Evolutionary conservation across 92 coral and sea anemone species (phyloP), one percentile per base, ranked within the genome.

Genomic region (Diadumene lineata): DNA sequence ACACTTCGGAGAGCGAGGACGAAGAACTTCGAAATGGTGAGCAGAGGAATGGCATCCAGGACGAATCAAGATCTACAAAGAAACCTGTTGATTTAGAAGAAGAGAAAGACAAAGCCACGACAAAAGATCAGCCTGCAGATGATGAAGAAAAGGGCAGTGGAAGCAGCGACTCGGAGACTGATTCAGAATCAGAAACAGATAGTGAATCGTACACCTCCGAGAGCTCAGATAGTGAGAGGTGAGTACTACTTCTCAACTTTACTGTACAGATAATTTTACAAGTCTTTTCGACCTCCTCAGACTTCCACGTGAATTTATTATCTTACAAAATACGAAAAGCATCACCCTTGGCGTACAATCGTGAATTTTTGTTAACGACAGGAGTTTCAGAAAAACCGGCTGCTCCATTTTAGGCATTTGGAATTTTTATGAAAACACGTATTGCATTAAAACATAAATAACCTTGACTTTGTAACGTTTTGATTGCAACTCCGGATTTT

Each of bases 141-240:
- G 79, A 74, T 15, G 82, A 69, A 3, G 75, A 64, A 33, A 13
- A 31, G 11, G 7, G 46, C 66, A 24, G 22, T 56, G 66, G 77
- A 31, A 72, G 77, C 77, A 72, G 77, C 66, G 77, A 72, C 57
- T 72, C 77, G 48, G 81, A 55, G 27, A 62, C 67, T 24, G 84
- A 70, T 16, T 70, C 84, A 28, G 84, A 79, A 21, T 70, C 84
- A 60, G 84, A 79, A 57, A 70, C 84, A 72, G 84, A 79, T 25
- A 70, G 77, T 32, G 84, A 48, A 22, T 60, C 77, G 15, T 50
- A 63, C 43, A 29, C 84, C 13, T 60, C 77, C 11, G 84, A 79
- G 64, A 62, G 69, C 46, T 57, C 63, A 13, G 84, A 79, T 60
- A 72, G 78, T 69, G 84, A 79, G 34, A 25, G 24, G 84, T 79